Evolutionary conservation across 2,797 vertebrate species (phyloP).

Genomic region (Ambastaia sidthimunki): DNA sequence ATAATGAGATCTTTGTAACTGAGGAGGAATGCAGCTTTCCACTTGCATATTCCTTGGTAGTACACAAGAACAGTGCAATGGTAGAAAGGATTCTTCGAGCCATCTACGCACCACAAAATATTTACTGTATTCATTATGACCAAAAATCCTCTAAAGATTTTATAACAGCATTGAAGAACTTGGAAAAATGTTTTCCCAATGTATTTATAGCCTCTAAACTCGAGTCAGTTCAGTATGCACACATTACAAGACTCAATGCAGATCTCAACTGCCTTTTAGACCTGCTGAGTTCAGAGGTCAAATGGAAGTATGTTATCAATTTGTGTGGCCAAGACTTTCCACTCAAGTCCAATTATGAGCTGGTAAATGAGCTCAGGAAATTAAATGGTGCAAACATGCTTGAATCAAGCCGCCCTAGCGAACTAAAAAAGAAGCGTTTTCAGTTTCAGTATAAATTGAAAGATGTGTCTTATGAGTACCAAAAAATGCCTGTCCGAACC

Average conservation of each 20-base stretch:
- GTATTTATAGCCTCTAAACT: conserved; percentile 88
- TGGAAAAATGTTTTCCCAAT: conserved; percentile 86
- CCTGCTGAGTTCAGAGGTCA: conserved; percentile 80
- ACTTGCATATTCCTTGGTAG: conserved; percentile 90
- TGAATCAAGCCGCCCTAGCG: conserved; percentile 84
- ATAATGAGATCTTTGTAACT: conserved; percentile 75
- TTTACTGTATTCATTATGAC: conserved; percentile 95
- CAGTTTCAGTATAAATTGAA: conserved; percentile 82
- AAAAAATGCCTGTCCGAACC: conserved; percentile 82
- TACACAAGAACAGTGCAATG: conserved; percentile 91
- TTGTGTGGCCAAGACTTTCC: conserved; percentile 95
- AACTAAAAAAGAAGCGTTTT: conserved; percentile 84
- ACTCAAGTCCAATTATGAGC: conserved; percentile 85
- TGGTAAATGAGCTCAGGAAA: conserved; percentile 83
- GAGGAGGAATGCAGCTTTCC: conserved; percentile 82
- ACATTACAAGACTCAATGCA: conserved; percentile 88
- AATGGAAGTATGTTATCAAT: conserved; percentile 93
- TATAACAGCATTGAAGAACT: conserved; percentile 81
- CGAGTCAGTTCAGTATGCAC: conserved; percentile 88
- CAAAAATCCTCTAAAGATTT: conserved; percentile 83
- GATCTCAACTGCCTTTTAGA: conserved; percentile 93
- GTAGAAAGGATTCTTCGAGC: conserved; percentile 91
- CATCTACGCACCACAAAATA: conserved; percentile 84
- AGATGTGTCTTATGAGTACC: conserved; percentile 80
- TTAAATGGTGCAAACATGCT: conserved; percentile 88